phyloP scores from a whole-genome alignment of 2,797 vertebrate genomes.

The Prunella strophiata region DNA sequence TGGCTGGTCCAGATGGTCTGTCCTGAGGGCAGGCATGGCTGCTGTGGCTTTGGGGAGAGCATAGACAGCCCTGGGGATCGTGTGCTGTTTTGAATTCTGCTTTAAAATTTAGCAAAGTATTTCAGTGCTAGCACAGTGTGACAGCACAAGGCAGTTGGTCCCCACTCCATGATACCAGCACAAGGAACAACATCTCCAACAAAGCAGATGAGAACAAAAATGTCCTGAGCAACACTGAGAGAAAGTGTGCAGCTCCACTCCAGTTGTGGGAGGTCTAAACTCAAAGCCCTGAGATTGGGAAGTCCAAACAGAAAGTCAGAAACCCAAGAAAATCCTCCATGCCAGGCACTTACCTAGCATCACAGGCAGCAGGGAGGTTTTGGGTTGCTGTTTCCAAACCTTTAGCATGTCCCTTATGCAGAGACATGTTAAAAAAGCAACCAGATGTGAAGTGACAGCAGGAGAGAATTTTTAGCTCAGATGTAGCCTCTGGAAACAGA shows the following conservation, averaged over 20 bases:
- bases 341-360: neutral
- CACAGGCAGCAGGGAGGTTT: neutral
- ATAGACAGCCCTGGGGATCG: neutral
- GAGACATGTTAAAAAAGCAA: neutral
- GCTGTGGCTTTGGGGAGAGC: neutral
- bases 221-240: neutral
- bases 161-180: neutral
- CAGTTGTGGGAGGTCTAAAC: neutral
- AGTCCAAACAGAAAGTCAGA: neutral
- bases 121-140: neutral
- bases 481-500: neutral
- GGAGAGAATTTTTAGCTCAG: neutral
- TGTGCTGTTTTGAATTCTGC: neutral
- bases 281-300: neutral
- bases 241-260: neutral
- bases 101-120: neutral
- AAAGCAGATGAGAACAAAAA: neutral
- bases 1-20: neutral
- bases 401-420: neutral
- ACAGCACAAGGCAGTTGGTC: neutral
- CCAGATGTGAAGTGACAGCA: neutral
- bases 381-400: neutral
- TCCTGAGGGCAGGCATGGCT: neutral
- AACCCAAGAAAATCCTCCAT: neutral
- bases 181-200: neutral